These are phyloP conservation scores for Ridgeia piscesae DNA, from an alignment of 1,140 invertebrate species.

Conservation along the genomic window DNA sequence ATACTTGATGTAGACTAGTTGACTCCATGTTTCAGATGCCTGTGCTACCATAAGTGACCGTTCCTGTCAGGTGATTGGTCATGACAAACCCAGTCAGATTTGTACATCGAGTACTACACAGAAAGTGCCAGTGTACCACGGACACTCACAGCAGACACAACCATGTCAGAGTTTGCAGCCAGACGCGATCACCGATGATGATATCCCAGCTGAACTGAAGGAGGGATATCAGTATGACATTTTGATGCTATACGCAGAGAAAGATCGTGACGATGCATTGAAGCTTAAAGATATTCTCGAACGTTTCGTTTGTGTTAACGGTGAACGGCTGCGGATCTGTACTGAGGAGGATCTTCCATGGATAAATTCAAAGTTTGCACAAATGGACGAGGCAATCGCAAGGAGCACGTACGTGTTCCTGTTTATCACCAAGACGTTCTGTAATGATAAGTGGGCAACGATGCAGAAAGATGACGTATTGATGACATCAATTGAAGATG, in stretches of 20 bases:
- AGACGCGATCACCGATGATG: not conserved
- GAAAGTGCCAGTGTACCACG: not conserved
- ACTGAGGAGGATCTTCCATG: not conserved
- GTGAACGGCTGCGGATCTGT: not conserved
- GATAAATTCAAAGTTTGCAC: not conserved
- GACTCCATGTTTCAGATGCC: not conserved
- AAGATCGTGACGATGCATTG: not conserved
- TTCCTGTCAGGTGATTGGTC: not conserved
- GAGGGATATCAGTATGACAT: constrained; percentile 18
- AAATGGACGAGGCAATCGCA: constrained; percentile 8
- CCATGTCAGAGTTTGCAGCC: not conserved
- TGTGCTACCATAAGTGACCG: not conserved
- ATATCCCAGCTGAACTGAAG: not conserved
- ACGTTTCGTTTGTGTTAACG: not conserved
- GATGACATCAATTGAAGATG: constrained; percentile 9
- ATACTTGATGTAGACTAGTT: not conserved
- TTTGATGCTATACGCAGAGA: constrained; percentile 8
- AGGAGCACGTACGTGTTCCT: constrained; percentile 20
- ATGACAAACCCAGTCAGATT: not conserved
- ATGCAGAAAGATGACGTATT: constrained; percentile 17
- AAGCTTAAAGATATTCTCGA: not conserved
- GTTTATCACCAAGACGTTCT: constrained; percentile 10
- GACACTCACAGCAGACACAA: not conserved
- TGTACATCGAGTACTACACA: not conserved
- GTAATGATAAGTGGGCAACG: constrained; percentile 6